These are phyloP conservation scores for Apolygus lucorum DNA, from an alignment of 1,140 invertebrate species.

Conservation along the genomic window DNA sequence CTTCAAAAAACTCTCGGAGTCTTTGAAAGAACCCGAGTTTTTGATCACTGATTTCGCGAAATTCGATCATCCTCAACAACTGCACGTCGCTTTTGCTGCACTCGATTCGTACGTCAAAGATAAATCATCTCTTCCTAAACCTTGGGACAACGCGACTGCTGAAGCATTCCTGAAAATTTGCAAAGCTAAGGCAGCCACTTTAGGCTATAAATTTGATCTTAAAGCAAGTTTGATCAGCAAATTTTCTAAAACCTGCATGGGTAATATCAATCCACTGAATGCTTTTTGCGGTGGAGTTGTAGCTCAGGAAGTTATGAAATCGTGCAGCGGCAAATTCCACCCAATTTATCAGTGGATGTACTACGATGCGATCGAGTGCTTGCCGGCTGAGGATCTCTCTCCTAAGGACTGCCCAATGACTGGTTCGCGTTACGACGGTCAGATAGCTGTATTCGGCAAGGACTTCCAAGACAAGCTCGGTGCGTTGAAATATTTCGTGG, in stretches of 20 bases:
- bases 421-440: slow-evolving; percentile 83
- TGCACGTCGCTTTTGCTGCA: slow-evolving; percentile 82
- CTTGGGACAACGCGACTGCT: slow-evolving; percentile 73
- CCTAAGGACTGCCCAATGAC: slow-evolving; percentile 55
- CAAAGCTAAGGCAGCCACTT: slow-evolving; percentile 46
- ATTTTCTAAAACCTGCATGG: slow-evolving; percentile 64
- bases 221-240: slow-evolving; percentile 62
- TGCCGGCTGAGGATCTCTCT: slow-evolving; percentile 60
- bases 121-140: slow-evolving; percentile 54
- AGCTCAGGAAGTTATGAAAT: slow-evolving; percentile 97
- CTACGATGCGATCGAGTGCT: slow-evolving; percentile 90
- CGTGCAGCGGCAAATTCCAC: slow-evolving; percentile 93
- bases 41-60: slow-evolving; percentile 91
- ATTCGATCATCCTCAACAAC: slow-evolving; percentile 80
- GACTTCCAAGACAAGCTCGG: slow-evolving; percentile 79
- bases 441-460: slow-evolving; percentile 87
- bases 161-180: slow-evolving; percentile 62
- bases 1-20: slow-evolving; percentile 72
- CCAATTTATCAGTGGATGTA: slow-evolving; percentile 95
- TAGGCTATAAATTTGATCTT: slow-evolving; percentile 55
- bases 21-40: slow-evolving; percentile 73
- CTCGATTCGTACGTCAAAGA: slow-evolving; percentile 61
- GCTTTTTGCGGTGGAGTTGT: slow-evolving; percentile 91
- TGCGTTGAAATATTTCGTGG: slow-evolving; percentile 69
- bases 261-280: slow-evolving; percentile 86